Conservation (phyloP, 2,888 invertebrate species). For the Cetonia aurata region DNA sequence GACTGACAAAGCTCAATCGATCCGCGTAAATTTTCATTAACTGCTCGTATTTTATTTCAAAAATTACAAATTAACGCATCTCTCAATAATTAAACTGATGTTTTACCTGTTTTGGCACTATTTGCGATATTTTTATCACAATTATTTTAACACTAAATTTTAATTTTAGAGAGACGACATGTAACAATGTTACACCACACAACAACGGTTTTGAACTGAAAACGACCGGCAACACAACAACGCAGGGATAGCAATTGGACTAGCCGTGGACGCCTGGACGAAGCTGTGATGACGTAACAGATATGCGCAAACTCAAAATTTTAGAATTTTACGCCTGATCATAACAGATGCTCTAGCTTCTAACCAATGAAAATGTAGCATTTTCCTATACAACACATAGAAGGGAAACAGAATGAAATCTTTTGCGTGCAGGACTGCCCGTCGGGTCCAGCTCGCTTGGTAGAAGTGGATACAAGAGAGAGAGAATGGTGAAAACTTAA, state of each 20-base stretch:
- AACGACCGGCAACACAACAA: slow-evolving; percentile 59
- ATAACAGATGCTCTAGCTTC: slow-evolving; percentile 48
- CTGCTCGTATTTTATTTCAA: not conserved
- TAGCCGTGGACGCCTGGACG: slow-evolving; percentile 50
- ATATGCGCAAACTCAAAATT: slow-evolving; percentile 54
- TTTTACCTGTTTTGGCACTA: slow-evolving; percentile 68
- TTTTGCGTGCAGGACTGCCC: slow-evolving; percentile 58
- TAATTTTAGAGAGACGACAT: slow-evolving; percentile 62
- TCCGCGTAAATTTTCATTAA: slow-evolving; percentile 38
- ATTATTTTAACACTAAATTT: slow-evolving; percentile 64
- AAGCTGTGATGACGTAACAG: slow-evolving; percentile 57
- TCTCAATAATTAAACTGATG: slow-evolving; percentile 6
- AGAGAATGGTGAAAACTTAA: slow-evolving; percentile 68
- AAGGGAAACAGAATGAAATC: slow-evolving; percentile 60
- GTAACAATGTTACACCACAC: slow-evolving; percentile 61
- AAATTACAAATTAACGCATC: slow-evolving; percentile 25
- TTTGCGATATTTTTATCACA: slow-evolving; percentile 66
- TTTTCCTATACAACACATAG: slow-evolving; percentile 56
- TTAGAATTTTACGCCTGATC: slow-evolving; percentile 43
- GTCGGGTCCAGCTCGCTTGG: slow-evolving; percentile 58
- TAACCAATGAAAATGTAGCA: slow-evolving; percentile 59
- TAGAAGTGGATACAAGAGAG: slow-evolving; percentile 66
- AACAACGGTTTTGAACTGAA: slow-evolving; percentile 65
- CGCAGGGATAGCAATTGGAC: slow-evolving; percentile 37
- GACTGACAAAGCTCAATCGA: slow-evolving; percentile 47